Conservation (phyloP, 2,797 vertebrate species). For the Acanthiza pusilla region DNA sequence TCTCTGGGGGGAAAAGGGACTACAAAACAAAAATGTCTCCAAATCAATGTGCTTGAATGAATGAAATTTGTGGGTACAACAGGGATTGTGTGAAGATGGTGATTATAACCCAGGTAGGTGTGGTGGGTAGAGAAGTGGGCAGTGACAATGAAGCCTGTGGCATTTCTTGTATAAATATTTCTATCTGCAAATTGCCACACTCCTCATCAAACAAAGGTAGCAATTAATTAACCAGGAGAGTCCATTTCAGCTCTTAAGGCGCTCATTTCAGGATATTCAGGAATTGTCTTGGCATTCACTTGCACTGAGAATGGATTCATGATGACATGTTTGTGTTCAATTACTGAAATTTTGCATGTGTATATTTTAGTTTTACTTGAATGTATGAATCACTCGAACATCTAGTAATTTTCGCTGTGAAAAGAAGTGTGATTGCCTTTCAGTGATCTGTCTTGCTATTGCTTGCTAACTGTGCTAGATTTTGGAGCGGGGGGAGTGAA, state of each 20-base stretch:
- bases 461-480: background rate
- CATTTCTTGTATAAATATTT: constrained; percentile 7
- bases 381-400: background rate
- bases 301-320: background rate
- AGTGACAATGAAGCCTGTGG: background rate
- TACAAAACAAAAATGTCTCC: background rate
- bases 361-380: background rate
- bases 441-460: background rate
- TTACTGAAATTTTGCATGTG: background rate
- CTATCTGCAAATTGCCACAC: background rate
- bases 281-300: background rate
- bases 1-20: background rate
- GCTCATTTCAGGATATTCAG: background rate
- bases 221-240: constrained; percentile 1
- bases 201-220: background rate
- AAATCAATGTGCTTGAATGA: background rate
- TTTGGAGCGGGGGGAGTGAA: background rate
- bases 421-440: background rate
- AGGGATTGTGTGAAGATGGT: background rate
- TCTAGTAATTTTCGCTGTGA: background rate
- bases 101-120: background rate
- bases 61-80: background rate
- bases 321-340: background rate
- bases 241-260: background rate
- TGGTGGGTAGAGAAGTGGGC: background rate